These are phyloP conservation scores for Listronotus oregonensis DNA, from an alignment of 1,140 invertebrate genomes.

Conservation along the genomic window DNA sequence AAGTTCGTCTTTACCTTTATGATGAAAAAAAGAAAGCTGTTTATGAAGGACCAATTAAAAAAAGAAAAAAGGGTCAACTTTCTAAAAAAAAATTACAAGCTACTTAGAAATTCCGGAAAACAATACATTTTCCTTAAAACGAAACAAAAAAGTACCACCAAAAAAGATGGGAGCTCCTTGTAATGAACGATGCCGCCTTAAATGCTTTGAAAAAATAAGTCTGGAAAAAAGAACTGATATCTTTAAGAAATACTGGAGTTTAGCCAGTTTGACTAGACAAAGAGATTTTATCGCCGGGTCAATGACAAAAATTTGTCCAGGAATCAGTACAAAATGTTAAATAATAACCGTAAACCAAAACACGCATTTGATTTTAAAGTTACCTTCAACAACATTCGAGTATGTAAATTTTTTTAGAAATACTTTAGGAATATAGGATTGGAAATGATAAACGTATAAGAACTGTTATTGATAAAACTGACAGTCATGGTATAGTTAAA, in stretches of 20 bases:
- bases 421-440: conserved; percentile 27
- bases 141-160: neutral
- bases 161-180: conserved; percentile 9
- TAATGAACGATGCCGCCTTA: conserved; percentile 6
- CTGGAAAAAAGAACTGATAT: conserved; percentile 11
- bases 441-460: conserved; percentile 16
- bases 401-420: conserved; percentile 26
- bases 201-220: conserved; percentile 10
- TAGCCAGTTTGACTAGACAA: conserved; percentile 24
- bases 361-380: conserved; percentile 21
- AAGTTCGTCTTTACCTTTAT: neutral
- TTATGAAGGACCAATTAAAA: neutral
- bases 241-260: conserved; percentile 27
- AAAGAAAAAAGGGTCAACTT: neutral
- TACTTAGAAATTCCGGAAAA: conserved; percentile 15
- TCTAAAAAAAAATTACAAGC: conserved; percentile 11
- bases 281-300: conserved; percentile 27
- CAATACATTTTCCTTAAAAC: conserved; percentile 8
- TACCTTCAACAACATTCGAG: conserved; percentile 11
- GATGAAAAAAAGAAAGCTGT: neutral
- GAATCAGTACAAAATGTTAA: conserved; percentile 13
- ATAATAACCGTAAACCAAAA: conserved; percentile 7
- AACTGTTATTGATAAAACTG: conserved; percentile 22
- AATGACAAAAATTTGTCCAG: conserved; percentile 14
- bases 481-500: conserved; percentile 10